Evolutionary conservation across 2,113 vertebrate genomes (phyloP), one percentile per base, ranked within the genome.

Genomic region (Hippotragus niger): DNA sequence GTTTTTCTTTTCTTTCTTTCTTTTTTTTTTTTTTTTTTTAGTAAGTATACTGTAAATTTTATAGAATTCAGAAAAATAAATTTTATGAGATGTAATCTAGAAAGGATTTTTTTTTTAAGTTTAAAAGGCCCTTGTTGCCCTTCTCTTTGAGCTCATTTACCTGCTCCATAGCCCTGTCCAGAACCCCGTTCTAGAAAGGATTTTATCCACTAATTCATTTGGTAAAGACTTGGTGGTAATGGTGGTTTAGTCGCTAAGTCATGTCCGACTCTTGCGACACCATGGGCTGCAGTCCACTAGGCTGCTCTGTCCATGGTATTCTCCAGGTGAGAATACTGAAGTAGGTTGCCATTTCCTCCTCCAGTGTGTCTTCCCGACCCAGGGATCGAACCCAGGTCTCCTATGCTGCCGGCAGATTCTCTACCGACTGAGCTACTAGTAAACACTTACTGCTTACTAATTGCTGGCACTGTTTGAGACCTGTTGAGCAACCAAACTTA

Each of bases 181-280:
- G 47, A 50, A 50, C 47, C 47, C 47, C 12, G 2, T 50, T 19
- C 40, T 53, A 55, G 40, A 52, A 55, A 80, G 17, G 4, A 58
- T 47, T 85, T 62, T 84, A 52, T 33, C 8, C 53, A n/a, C 17
- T 33, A 9, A 52, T 33, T 83, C 29, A 91, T 47, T 88, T 53
- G 33, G 14, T 40, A 90, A 96, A 50, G 11, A 76, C 23, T 14
- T 76, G 17, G n/a, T 40, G n/a, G 5, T 71, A 21, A 40, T 40
- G 16, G 67, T 71, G 9, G 19, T 23, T 71, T 71, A 71, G 67
- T 71, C 2, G 2, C 5, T 36, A 71, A 71, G 19, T 36, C 10
- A 0, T 36, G 67, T 19, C 19, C 5, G 0, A 71, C n/a, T 23
- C 67, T 71, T 71, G 67, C 0, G 5, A 71, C 64, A 9, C n/a